A percentile compares a stretch with the other conserved stretches of the same genome.
These are phyloP conservation scores for Loripinus fragilis DNA, from an alignment of 2,888 invertebrate genomes.

Conservation along the genomic window DNA sequence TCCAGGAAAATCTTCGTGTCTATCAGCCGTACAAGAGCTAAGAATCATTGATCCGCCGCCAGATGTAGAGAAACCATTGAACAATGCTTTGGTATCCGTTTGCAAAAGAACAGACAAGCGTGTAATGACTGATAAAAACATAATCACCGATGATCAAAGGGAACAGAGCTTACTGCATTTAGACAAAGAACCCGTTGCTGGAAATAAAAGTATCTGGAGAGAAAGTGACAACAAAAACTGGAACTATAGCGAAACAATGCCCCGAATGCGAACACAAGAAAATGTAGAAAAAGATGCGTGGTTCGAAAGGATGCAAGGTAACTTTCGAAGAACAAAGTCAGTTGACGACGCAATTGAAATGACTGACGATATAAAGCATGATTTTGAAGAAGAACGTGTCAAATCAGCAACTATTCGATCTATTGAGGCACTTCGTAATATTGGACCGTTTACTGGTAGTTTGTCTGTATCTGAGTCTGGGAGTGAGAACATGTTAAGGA, in stretches of 20 bases:
- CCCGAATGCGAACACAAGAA: not conserved
- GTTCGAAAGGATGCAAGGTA: not conserved
- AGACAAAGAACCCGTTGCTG: not conserved
- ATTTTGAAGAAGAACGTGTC: not conserved
- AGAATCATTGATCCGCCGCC: not conserved
- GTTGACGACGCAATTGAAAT: not conserved
- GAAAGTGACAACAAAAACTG: not conserved
- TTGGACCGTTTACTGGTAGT: conserved; percentile 43
- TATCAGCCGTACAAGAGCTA: conserved; percentile 10
- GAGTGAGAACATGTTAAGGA: not conserved
- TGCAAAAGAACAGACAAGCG: not conserved
- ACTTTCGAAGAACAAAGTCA: not conserved
- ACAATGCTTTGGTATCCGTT: not conserved
- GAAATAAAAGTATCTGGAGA: not conserved
- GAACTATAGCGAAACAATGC: not conserved
- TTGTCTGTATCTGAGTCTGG: not conserved
- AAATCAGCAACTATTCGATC: conserved; percentile 42
- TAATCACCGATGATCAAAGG: not conserved
- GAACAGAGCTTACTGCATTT: no score
- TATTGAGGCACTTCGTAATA: conserved; percentile 45
- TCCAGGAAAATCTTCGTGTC: conserved; percentile 15
- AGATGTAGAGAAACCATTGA: no score
- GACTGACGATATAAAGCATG: not conserved
- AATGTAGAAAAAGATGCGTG: no score
- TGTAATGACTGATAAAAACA: not conserved